Evolutionary conservation across 2,113 vertebrate genomes (phyloP).

Genomic region (Limanda limanda): DNA sequence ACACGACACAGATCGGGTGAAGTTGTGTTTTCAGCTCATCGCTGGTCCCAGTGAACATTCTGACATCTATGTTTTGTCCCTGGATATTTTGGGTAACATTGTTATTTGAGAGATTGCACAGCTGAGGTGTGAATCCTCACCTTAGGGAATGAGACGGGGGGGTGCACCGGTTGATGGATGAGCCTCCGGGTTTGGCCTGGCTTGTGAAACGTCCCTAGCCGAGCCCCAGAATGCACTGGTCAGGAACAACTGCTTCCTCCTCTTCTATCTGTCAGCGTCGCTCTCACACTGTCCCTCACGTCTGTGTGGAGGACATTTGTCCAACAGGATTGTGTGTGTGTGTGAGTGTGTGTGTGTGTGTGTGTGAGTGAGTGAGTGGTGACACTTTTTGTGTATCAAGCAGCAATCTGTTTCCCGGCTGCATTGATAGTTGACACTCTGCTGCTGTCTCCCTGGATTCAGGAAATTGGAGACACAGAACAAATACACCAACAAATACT

Average conservation of each 20-base stretch:
- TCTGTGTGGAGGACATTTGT: slow-evolving; percentile 58
- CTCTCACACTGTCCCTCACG: slow-evolving; percentile 42
- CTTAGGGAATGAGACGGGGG: background rate
- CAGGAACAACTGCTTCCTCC: slow-evolving; percentile 53
- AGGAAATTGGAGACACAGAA: background rate
- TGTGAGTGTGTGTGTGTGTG: slow-evolving; percentile 2
- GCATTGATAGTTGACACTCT: slow-evolving; percentile 2
- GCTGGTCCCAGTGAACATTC: slow-evolving; percentile 27
- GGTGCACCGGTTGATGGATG: slow-evolving; percentile 69
- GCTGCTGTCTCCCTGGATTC: background rate
- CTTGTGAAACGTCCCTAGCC: slow-evolving; percentile 44
- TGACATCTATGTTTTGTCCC: background rate
- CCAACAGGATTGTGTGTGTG: slow-evolving; percentile 20
- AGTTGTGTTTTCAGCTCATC: slow-evolving; percentile 1
- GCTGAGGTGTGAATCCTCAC: slow-evolving; percentile 9
- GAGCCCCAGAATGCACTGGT: slow-evolving; percentile 54
- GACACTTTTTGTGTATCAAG: slow-evolving; percentile 23
- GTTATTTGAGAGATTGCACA: background rate
- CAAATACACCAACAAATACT: background rate
- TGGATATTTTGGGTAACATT: background rate
- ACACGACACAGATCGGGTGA: background rate
- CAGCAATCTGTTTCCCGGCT: slow-evolving; percentile 9
- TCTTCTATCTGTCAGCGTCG: slow-evolving; percentile 55
- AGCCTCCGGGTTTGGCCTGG: slow-evolving; percentile 49
- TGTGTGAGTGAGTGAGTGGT: slow-evolving; percentile 20